phyloP scores from a whole-genome alignment of 2,113 vertebrate species.

The Seriola dumerili region DNA sequence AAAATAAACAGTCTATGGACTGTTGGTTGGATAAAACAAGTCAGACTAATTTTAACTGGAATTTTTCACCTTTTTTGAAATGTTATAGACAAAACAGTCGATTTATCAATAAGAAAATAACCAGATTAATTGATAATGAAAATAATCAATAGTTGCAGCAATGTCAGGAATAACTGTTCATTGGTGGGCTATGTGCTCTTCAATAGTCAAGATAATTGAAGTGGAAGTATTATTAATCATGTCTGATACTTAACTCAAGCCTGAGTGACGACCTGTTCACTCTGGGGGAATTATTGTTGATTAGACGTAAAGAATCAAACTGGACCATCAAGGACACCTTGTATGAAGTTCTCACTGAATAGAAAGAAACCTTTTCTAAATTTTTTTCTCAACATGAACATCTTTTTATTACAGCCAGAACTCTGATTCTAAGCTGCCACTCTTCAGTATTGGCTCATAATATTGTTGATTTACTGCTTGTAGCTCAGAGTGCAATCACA shows the following conservation, averaged over 20 bases:
- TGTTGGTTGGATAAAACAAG: no score
- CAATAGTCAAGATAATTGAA: neutral
- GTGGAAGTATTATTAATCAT: neutral
- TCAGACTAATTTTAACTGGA: no score
- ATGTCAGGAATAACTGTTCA: no score
- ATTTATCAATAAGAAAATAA: no score
- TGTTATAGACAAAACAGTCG: no score
- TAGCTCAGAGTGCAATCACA: conserved; percentile 15
- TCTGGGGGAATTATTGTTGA: neutral
- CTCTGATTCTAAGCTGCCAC: neutral
- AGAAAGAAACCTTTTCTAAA: neutral
- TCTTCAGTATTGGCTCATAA: neutral
- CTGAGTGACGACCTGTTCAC: neutral
- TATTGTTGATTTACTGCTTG: conserved; percentile 9
- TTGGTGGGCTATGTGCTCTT: no score
- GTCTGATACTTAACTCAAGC: neutral
- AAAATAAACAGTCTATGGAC: no score
- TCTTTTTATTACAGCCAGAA: neutral
- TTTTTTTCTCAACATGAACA: neutral
- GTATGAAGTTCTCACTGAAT: neutral
- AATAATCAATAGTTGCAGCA: no score
- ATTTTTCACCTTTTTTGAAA: no score
- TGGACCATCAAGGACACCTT: neutral
- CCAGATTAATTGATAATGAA: no score
- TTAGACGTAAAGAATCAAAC: conserved; percentile 4